Conservation (phyloP, 2,888 invertebrate species). For the Pachycephus smyrnensis region DNA sequence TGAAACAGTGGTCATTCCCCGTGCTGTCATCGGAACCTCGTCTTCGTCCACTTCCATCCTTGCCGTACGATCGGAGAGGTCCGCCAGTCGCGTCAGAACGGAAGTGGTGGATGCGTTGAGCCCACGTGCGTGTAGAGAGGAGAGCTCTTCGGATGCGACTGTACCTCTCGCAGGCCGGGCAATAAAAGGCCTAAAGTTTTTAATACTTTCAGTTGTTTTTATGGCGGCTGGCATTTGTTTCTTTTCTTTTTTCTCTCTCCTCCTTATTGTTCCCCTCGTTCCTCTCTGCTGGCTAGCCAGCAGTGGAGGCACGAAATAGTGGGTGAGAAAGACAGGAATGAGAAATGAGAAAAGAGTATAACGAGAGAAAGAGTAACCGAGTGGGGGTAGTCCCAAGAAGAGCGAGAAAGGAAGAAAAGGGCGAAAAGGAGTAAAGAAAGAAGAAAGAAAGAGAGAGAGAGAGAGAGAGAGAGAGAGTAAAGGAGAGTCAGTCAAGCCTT, state of each 20-base stretch:
- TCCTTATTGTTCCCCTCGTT: conserved; percentile 22
- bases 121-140: background rate
- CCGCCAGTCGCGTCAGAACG: background rate
- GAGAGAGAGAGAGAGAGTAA: conserved; percentile 37
- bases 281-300: conserved; percentile 14
- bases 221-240: conserved; percentile 59
- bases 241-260: conserved; percentile 41
- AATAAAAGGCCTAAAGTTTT: conserved; percentile 65
- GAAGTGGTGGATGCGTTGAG: background rate
- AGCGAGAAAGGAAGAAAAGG: conserved; percentile 22
- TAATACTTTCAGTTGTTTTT: conserved; percentile 67
- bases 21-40: background rate
- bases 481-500: conserved; percentile 46
- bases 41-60: background rate
- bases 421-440: conserved; percentile 24
- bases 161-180: conserved; percentile 33
- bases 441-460: conserved; percentile 30
- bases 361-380: conserved; percentile 5
- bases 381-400: background rate
- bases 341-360: conserved; percentile 6
- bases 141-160: conserved; percentile 12
- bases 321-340: conserved; percentile 13
- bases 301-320: conserved; percentile 2
- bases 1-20: background rate
- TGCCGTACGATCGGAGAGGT: background rate